phyloP scores from a whole-genome alignment of 2,797 vertebrate species.

The Characodon lateralis region DNA sequence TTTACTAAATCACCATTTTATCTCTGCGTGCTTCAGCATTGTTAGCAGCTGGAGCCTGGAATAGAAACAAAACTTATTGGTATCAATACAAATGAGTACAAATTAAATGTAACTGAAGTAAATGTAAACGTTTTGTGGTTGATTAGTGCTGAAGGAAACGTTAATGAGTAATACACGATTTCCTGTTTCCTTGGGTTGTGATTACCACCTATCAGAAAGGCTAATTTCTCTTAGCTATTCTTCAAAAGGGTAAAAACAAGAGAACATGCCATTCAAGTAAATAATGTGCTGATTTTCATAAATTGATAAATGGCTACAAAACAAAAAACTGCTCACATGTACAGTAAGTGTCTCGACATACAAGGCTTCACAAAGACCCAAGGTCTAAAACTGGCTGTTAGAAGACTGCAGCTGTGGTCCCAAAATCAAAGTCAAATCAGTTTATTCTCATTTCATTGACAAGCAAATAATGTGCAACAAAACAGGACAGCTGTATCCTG shows the following conservation, averaged over 20 bases:
- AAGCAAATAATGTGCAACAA: not conserved
- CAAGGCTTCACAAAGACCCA: too few relatives aligned
- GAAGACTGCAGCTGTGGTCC: not conserved
- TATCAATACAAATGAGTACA: not conserved
- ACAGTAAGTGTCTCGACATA: too few relatives aligned
- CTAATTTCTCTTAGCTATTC: not conserved
- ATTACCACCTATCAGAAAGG: not conserved
- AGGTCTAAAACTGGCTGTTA: not conserved
- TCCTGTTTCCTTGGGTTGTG: not conserved
- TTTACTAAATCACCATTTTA: conserved; percentile 48
- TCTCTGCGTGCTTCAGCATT: conserved; percentile 75
- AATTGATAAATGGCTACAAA: not conserved
- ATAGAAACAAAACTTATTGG: conserved; percentile 55
- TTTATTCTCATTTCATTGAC: not conserved
- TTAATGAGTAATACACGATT: not conserved
- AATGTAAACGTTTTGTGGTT: not conserved
- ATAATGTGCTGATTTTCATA: not conserved
- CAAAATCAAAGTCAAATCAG: not conserved
- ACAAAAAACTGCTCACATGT: not conserved
- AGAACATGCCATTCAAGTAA: not conserved
- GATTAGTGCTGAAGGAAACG: too few relatives aligned
- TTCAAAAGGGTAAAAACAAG: not conserved
- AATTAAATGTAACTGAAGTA: not conserved
- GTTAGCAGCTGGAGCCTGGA: conserved; percentile 81
- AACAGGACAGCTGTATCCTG: not conserved